Base-by-base conservation (phyloP, 2,888 invertebrate genomes). In the Platynereis dumerilii region DNA sequence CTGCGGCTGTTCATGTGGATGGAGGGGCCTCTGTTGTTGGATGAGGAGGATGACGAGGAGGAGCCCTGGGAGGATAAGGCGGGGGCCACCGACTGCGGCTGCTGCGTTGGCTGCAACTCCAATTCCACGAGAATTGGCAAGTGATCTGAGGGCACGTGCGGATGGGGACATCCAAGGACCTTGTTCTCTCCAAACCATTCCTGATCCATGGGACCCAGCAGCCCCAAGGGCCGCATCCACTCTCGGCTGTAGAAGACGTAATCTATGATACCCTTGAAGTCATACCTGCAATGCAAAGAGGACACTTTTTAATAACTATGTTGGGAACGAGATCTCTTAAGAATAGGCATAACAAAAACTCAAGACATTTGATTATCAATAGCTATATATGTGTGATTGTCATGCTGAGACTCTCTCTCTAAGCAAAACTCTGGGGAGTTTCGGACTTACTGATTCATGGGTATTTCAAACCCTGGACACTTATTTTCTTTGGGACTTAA, bases 191-290 rank as follows among this genome's bases (percentile, higher is more conserved):
- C 72, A 61, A 86, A 82, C 80, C 86, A 84, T 70, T 94, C 93
- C 76, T 91, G 90, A 70, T 96, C 96, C 65, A 98, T 87, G 1
- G 97, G 95, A 1, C 99, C 99, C 62, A 99, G 87, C 63, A 98
- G 88, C 65, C 98, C 98, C 67, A 97, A 87, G 28, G 96, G 93
- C 77, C 92, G 92, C 92, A 99, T 94, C 82, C 93, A 92, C 84
- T 93, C 92, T 84, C 94, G 93, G 73, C 96, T 94, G 85, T 94
- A 96, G 88, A 99, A 98, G 85, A 99, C 96, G 89, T 99, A 99
- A 87, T 99, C 99, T 83, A 99, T 99, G 84, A 98, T 95, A 76
- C 98, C 99, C 86, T 98, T 96, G 87, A 99, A 99, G 86, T 99
- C 97, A 86, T 94, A 96, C 81, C 94, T 95, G 88, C 52, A 89